Percentiles rank a stretch among this genome's conserved stretches.
These are phyloP conservation scores for Malurus cyaneus DNA, from an alignment of 2,113 vertebrate genomes.

Conservation along the genomic window DNA sequence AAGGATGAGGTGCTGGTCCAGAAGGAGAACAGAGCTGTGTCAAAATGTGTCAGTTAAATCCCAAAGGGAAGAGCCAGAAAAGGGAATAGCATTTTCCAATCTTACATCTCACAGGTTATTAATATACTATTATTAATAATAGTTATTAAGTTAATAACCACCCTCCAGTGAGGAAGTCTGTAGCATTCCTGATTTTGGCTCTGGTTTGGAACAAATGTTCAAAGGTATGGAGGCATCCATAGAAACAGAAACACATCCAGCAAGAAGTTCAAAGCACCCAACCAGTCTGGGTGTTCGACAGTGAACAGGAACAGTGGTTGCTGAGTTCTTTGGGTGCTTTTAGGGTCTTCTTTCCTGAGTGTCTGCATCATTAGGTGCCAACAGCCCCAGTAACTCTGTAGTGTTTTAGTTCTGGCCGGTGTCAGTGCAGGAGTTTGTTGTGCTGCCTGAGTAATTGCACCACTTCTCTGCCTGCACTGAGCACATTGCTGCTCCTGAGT, in stretches of 20 bases:
- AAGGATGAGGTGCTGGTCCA: neutral
- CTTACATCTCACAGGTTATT: neutral
- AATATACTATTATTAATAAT: too few species aligned
- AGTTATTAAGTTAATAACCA: neutral
- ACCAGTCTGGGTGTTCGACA: neutral
- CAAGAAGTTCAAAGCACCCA: neutral
- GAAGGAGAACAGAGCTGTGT: neutral
- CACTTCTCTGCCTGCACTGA: neutral
- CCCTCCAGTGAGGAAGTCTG: neutral
- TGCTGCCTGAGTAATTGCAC: neutral
- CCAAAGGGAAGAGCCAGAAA: neutral
- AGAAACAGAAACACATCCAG: neutral
- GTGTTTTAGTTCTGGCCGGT: neutral
- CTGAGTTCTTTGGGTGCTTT: neutral
- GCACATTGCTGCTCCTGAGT: neutral
- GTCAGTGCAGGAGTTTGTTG: neutral
- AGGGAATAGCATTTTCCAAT: neutral
- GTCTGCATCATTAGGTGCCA: neutral
- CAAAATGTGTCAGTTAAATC: neutral
- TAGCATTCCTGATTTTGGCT: neutral
- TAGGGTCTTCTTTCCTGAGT: neutral
- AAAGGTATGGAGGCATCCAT: neutral
- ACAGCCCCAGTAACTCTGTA: neutral
- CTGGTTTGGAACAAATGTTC: neutral
- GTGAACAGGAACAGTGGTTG: neutral